Conservation (phyloP, 2,888 invertebrate genomes). For the Troides oblongomaculatus region DNA sequence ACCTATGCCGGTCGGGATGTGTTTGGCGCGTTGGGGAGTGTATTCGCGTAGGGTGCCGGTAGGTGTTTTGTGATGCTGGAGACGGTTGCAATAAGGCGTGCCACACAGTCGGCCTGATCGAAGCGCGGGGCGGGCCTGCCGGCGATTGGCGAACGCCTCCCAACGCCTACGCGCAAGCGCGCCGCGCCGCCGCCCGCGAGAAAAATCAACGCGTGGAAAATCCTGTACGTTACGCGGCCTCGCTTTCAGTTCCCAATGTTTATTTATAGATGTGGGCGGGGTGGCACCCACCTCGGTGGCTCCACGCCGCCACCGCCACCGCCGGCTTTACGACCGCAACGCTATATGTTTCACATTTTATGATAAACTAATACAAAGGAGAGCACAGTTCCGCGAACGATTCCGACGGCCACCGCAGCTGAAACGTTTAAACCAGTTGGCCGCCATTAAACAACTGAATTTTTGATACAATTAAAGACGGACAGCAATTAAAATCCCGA, state of each 20-base stretch:
- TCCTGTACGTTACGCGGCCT: constrained; percentile 46
- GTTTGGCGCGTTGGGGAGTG: constrained; percentile 10
- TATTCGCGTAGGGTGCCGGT: constrained; percentile 27
- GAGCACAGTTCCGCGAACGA: constrained; percentile 36
- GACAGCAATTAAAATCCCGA: constrained; percentile 35
- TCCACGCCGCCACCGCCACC: constrained; percentile 50
- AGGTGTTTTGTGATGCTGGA: constrained; percentile 42
- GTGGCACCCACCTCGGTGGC: constrained; percentile 48
- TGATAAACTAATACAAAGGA: constrained; percentile 39
- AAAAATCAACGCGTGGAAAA: constrained; percentile 71
- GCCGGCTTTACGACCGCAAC: constrained; percentile 37
- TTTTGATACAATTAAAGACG: constrained; percentile 41
- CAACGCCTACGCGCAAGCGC: constrained; percentile 77
- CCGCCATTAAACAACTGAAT: neutral
- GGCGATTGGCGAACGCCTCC: constrained; percentile 78
- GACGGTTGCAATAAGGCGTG: constrained; percentile 48
- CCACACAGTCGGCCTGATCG: constrained; percentile 47
- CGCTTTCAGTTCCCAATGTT: constrained; percentile 52
- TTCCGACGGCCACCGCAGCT: neutral
- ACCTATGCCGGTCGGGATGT: constrained; percentile 16
- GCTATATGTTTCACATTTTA: constrained; percentile 11
- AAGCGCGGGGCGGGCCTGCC: constrained; percentile 68
- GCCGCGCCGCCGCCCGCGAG: constrained; percentile 54
- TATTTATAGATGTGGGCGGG: constrained; percentile 61
- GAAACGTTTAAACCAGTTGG: neutral